Percentiles rank a stretch among this genome's conserved stretches.
phyloP scores from a whole-genome alignment of 2,797 vertebrate genomes.

The Numenius phaeopus region DNA sequence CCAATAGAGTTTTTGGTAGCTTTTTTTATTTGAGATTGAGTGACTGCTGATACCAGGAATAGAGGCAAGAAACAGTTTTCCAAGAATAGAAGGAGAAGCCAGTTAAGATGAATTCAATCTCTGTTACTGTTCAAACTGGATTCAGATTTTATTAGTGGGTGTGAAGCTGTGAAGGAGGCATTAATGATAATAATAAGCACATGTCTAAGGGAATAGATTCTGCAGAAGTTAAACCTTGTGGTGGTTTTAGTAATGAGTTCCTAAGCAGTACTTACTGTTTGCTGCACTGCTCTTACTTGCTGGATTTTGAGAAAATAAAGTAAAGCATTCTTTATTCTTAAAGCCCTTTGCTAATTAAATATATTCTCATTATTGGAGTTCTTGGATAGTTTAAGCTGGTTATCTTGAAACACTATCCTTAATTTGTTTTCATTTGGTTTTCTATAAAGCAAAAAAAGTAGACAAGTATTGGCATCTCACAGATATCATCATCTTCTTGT shows the following conservation, averaged over 20 bases:
- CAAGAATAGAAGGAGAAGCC: neutral
- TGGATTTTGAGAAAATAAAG: neutral
- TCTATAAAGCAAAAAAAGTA: neutral
- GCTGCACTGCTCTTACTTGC: neutral
- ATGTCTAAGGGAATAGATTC: neutral
- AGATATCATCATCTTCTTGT: neutral
- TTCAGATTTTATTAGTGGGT: neutral
- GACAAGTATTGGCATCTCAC: neutral
- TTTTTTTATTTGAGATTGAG: neutral
- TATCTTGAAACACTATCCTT: neutral
- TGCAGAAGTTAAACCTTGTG: neutral
- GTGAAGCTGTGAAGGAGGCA: neutral
- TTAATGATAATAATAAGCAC: fast-evolving
- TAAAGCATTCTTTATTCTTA: neutral
- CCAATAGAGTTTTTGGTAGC: neutral
- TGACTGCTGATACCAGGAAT: neutral
- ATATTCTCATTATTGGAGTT: neutral
- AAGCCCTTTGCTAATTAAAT: neutral
- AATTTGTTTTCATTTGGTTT: neutral
- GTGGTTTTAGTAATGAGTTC: neutral
- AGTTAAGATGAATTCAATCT: neutral
- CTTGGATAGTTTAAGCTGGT: neutral
- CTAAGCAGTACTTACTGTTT: neutral
- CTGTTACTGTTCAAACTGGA: neutral
- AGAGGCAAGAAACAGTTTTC: neutral